Evolutionary conservation across 2,888 invertebrate species (phyloP).

Genomic region (Cryptocheilus praepositus): DNA sequence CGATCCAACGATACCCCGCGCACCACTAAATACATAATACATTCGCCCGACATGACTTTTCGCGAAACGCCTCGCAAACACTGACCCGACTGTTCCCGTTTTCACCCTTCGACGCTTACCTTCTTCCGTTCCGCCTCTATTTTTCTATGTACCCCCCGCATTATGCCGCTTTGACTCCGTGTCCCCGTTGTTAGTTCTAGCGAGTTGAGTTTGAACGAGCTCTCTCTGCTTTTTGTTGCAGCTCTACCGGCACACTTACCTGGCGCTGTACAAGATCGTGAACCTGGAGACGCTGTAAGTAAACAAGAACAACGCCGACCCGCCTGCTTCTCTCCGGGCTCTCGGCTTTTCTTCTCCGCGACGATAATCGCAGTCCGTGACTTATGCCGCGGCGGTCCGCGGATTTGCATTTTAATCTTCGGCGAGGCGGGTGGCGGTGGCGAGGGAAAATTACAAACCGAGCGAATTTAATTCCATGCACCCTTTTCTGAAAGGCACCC

Average conservation of each 20-base stretch:
- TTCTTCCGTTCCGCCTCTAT: neutral
- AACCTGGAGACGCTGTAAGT: conserved; percentile 78
- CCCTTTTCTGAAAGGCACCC: no score
- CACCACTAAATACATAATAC: no score
- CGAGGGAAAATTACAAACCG: conserved; percentile 4
- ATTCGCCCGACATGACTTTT: no score
- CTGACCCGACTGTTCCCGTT: neutral
- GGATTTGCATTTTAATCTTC: conserved; percentile 71
- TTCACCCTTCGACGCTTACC: neutral
- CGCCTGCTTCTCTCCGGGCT: neutral
- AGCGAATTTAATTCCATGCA: no score
- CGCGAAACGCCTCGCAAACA: no score
- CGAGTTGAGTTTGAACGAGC: conserved; percentile 12
- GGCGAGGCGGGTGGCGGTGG: conserved; percentile 5
- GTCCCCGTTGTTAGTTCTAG: neutral
- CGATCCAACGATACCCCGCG: no score
- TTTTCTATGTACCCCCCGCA: no score
- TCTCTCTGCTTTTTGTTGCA: conserved; percentile 72
- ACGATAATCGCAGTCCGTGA: conserved; percentile 65
- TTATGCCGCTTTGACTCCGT: neutral
- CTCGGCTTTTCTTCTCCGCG: conserved; percentile 33
- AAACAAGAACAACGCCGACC: conserved; percentile 50
- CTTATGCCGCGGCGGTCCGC: conserved; percentile 63
- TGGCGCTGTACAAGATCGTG: conserved; percentile 84
- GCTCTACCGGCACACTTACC: conserved; percentile 88